A percentile compares a stretch with the other conserved stretches of the same genome.
Evolutionary conservation across 2,888 invertebrate species (phyloP).

Genomic region (Chymomyza fuscimana): DNA sequence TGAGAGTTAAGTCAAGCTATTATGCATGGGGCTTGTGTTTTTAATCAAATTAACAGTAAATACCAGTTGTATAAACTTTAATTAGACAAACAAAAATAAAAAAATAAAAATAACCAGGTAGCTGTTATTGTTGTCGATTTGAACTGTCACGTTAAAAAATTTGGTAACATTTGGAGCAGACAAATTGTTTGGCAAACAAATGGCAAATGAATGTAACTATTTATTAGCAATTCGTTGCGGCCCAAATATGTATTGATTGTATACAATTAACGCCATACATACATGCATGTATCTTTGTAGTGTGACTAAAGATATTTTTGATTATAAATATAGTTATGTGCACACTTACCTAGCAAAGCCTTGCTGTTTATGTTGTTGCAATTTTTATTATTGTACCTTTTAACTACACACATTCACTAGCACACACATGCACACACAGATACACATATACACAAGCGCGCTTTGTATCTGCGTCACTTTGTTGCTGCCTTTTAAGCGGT

Average conservation of each 20-base stretch:
- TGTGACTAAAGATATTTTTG: slow-evolving; percentile 1
- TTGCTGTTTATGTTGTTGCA: slow-evolving; percentile 27
- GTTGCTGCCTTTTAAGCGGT: background rate
- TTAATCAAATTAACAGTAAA: slow-evolving; percentile 72
- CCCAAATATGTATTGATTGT: slow-evolving; percentile 14
- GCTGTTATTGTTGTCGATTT: slow-evolving; percentile 16
- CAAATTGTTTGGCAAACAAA: slow-evolving; percentile 13
- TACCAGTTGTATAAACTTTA: slow-evolving; percentile 65
- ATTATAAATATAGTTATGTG: slow-evolving; percentile 16
- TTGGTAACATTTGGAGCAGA: slow-evolving; percentile 14
- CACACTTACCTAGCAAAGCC: slow-evolving; percentile 30
- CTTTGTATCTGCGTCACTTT: slow-evolving; percentile 22
- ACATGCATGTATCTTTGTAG: background rate
- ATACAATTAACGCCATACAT: background rate
- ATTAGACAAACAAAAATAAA: slow-evolving; percentile 33
- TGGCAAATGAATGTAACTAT: slow-evolving; percentile 1
- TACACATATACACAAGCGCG: slow-evolving; percentile 21
- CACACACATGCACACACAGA: slow-evolving; percentile 25
- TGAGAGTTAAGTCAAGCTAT: slow-evolving; percentile 40
- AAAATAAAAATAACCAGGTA: background rate
- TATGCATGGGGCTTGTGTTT: slow-evolving; percentile 45
- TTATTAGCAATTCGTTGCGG: slow-evolving; percentile 16
- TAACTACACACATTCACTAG: slow-evolving; percentile 45
- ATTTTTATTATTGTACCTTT: slow-evolving; percentile 15
- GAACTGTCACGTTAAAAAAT: slow-evolving; percentile 16